Evolutionary conservation across 1,140 invertebrate species (phyloP), one percentile per base, ranked within the genome.

Genomic region (Apis florea): DNA sequence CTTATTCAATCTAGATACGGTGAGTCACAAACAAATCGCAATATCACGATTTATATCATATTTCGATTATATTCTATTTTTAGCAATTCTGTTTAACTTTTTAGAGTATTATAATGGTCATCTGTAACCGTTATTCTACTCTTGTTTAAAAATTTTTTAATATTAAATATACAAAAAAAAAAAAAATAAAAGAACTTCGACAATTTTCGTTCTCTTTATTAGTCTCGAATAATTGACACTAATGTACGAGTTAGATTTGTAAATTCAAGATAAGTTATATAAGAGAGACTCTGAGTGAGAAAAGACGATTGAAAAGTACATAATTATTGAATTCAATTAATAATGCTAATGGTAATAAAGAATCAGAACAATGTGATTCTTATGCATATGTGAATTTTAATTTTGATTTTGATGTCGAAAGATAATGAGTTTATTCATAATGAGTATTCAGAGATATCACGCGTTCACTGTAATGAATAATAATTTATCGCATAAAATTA

Each of bases 1-100:
- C 83, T 94, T 97, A 89, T 97, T 97, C 94, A 97, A 96, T 95
- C 95, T 97, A 93, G 96, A 97, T 91, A 96, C 95, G 96, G 96
- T 96, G 95, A 96, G 95, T 93, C 91, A 92, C 85, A 21, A 15
- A 56, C 66, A 61, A 72, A 63, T 0, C 51, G 24, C 47, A 31
- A 31, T 63, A 9, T 74, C 69, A 51, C 49, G 68, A 77, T 74
- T 80, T 70, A 47, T 58, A 47, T 58, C 59, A 26, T 40, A 40
- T 40, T 40, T 12, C 59, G 31, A 24, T 47, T 73, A 63, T 68
- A 40, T 24, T 73, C 53, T 24, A 73, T 73, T 64, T 51, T 47
- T n/a, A 31, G 19, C 10, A 6, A 9, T 12, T 63, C 24, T 58
- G 6, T 68, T 21, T 26, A 24, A 68, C 11, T 3, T 47, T 26